Percentiles rank a stretch among this genome's conserved stretches.
These are phyloP conservation scores for Hydractinia echinata DNA, from an alignment of 30 jellyfish, hydroid and myxozoan genomes.

Conservation along the genomic window DNA sequence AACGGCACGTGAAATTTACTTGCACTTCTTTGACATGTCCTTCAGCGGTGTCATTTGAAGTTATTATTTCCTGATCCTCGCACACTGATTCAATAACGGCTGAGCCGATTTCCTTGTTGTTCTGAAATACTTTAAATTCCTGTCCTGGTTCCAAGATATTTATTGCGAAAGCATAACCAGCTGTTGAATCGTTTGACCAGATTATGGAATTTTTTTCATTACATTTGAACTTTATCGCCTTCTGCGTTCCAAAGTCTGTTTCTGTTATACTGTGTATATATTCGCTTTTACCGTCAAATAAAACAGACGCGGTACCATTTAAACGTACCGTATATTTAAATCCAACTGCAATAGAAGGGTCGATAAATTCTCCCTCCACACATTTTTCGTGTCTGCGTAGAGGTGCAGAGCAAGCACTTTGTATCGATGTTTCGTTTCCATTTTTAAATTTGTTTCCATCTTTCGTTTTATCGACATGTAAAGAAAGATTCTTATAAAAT, in stretches of 20 bases:
- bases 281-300: conserved; percentile 47
- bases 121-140: conserved; percentile 29
- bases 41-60: conserved; percentile 19
- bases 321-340: conserved; percentile 53
- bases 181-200: conserved; percentile 66
- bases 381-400: conserved; percentile 40
- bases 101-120: conserved; percentile 28
- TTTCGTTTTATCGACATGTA: too few species aligned
- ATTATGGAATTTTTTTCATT: conserved; percentile 48
- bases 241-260: conserved; percentile 42
- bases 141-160: conserved; percentile 40
- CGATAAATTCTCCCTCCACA: conserved; percentile 33
- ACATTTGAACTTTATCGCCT: conserved; percentile 32
- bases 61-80: conserved; percentile 34
- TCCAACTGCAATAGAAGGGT: conserved; percentile 58
- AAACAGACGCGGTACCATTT: conserved; percentile 41
- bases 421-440: too few species aligned
- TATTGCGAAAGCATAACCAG: conserved; percentile 59
- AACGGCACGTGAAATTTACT: conserved; percentile 42
- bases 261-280: conserved; percentile 56
- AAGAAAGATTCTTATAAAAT: too few species aligned
- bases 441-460: too few species aligned
- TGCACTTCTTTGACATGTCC: conserved; percentile 41
- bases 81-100: conserved; percentile 34
- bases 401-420: background rate